Evolutionary conservation across 2,113 vertebrate species (phyloP).

Genomic region (Eurystomus gularis): DNA sequence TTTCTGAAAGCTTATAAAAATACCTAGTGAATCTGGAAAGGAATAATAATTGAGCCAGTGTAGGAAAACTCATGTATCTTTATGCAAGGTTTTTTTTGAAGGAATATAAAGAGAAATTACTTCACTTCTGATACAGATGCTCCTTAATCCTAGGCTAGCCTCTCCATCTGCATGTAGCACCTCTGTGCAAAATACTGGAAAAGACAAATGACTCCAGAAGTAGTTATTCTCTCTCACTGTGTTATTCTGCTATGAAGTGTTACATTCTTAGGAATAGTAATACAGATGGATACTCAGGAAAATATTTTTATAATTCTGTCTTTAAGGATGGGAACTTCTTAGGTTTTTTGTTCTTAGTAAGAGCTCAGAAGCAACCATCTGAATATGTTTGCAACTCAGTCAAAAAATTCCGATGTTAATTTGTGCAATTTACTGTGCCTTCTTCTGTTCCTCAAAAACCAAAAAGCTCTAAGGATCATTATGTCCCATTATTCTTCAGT

Average conservation of each 20-base stretch:
- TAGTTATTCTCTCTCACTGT: not conserved
- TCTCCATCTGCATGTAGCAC: not conserved
- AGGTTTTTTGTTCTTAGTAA: not conserved
- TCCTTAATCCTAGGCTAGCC: not conserved
- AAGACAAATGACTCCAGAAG: not conserved
- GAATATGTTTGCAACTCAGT: not conserved
- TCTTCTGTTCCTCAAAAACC: not conserved
- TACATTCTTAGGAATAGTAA: not conserved
- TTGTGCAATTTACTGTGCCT: not conserved
- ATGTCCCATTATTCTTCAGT: not conserved
- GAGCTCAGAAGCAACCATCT: not conserved
- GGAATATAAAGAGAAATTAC: not conserved
- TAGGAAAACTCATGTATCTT: not conserved
- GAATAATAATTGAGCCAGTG: not conserved
- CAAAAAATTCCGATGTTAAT: not conserved
- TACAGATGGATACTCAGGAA: not conserved
- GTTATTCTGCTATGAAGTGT: not conserved
- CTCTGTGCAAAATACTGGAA: not conserved
- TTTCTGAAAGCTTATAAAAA: slow-evolving; percentile 22
- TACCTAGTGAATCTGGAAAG: not conserved
- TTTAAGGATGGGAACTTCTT: not conserved
- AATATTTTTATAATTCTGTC: not conserved
- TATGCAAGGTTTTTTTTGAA: not conserved
- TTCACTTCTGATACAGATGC: not conserved
- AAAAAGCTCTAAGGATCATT: not conserved